Conservation (phyloP, 2,797 vertebrate genomes). For the Microctenopoma steveboyesi region DNA sequence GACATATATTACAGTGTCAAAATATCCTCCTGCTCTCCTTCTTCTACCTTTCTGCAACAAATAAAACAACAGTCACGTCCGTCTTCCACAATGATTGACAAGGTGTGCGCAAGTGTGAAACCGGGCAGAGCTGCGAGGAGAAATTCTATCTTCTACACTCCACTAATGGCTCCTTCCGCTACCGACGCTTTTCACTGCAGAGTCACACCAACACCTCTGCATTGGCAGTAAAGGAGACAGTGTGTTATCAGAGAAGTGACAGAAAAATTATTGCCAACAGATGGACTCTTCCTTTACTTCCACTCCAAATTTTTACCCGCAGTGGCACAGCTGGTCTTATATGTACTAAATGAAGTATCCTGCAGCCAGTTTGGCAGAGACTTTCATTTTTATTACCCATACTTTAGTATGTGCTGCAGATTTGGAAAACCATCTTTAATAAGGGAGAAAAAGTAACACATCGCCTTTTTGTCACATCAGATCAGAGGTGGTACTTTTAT, state of each 20-base stretch:
- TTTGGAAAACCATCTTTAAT: too few relatives aligned
- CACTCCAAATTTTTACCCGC: background rate
- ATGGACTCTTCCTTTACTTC: background rate
- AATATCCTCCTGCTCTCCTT: background rate
- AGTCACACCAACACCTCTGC: slow-evolving; percentile 11
- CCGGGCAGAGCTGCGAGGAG: slow-evolving; percentile 5
- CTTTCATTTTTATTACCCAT: background rate
- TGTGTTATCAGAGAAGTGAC: slow-evolving; percentile 18
- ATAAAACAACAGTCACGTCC: slow-evolving; percentile 10
- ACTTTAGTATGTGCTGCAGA: background rate
- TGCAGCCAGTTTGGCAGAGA: background rate
- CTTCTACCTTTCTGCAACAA: slow-evolving; percentile 7
- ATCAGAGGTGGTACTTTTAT: too few relatives aligned
- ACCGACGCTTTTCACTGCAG: slow-evolving; percentile 5
- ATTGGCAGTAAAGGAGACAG: slow-evolving; percentile 5
- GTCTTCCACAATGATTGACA: slow-evolving; percentile 23
- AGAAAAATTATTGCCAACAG: background rate
- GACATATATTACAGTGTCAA: background rate
- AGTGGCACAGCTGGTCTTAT: background rate
- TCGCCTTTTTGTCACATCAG: background rate
- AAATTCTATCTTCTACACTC: slow-evolving; percentile 28
- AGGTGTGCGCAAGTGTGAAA: slow-evolving; percentile 15
- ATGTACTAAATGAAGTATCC: background rate
- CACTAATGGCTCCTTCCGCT: slow-evolving; percentile 16
- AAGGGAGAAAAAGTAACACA: background rate